Conservation (phyloP, 2,113 vertebrate genomes). For the Carassius gibelio region DNA sequence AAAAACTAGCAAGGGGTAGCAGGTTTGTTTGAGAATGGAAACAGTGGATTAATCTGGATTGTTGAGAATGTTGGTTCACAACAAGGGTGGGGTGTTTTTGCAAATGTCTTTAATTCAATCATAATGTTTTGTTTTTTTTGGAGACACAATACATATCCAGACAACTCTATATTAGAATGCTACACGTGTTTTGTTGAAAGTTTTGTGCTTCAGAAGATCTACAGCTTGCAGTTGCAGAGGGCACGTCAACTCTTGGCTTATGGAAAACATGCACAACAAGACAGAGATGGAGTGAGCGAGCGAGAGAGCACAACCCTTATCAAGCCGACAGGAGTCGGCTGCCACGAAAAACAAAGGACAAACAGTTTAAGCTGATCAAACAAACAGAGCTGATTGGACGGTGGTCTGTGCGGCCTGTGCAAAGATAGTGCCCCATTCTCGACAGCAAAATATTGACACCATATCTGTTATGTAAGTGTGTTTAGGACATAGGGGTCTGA, state of each 20-base stretch:
- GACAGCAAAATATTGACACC: slow-evolving; percentile 75
- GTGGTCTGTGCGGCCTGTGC: slow-evolving; percentile 56
- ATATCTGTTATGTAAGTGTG: slow-evolving; percentile 72
- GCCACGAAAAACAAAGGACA: slow-evolving; percentile 70
- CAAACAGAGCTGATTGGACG: slow-evolving; percentile 74
- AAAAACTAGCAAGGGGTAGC: slow-evolving; percentile 15
- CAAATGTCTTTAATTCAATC: too few relatives aligned
- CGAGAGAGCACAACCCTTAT: slow-evolving; percentile 58
- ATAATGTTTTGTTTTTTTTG: not conserved
- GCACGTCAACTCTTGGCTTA: slow-evolving; percentile 6
- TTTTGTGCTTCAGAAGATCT: not conserved
- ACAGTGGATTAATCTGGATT: slow-evolving; percentile 14
- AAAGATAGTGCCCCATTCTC: slow-evolving; percentile 64
- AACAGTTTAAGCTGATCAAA: slow-evolving; percentile 77
- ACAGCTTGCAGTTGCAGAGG: not conserved
- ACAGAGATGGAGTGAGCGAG: not conserved
- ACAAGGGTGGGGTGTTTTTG: not conserved
- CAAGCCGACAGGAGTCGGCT: slow-evolving; percentile 57
- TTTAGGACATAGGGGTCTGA: slow-evolving; percentile 56
- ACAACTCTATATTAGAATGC: not conserved
- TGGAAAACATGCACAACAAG: slow-evolving; percentile 29
- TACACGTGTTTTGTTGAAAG: not conserved
- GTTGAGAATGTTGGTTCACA: slow-evolving; percentile 22
- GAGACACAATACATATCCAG: not conserved
- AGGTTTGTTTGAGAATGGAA: slow-evolving; percentile 47